phyloP scores from a whole-genome alignment of 2,888 invertebrate species.

The Muschampia plurimacula region DNA sequence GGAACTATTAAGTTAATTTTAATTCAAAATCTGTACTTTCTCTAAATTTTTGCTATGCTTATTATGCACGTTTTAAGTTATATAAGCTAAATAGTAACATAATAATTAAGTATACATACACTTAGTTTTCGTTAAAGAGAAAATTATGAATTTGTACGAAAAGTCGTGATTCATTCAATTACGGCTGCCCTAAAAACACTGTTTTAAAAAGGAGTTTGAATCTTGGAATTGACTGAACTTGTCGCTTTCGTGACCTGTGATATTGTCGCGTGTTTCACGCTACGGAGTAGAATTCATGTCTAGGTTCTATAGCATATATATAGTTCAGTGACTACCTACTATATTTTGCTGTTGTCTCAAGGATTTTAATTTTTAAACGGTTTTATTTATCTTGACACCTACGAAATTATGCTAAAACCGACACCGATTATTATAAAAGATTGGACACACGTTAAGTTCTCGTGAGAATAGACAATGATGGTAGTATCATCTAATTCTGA shows the following conservation, averaged over 20 bases:
- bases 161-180: slow-evolving; percentile 30
- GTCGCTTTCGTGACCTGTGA: slow-evolving; percentile 22
- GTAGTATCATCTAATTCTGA: no score
- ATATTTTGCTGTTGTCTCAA: background rate
- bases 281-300: background rate
- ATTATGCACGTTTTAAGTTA: background rate
- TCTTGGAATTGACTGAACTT: slow-evolving; percentile 27
- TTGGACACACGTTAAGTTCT: no score
- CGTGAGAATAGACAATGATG: no score
- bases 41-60: slow-evolving; percentile 2
- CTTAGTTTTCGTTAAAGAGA: slow-evolving; percentile 7
- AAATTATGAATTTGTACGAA: slow-evolving; percentile 11
- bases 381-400: background rate
- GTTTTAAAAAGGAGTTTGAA: slow-evolving; percentile 23
- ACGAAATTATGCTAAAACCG: no score
- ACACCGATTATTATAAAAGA: no score
- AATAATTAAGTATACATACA: slow-evolving; percentile 17
- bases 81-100: slow-evolving; percentile 14
- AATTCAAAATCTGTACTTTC: slow-evolving; percentile 7
- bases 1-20: slow-evolving; percentile 8
- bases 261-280: slow-evolving; percentile 26
- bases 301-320: background rate
- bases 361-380: slow-evolving; percentile 1
- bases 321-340: background rate
- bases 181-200: slow-evolving; percentile 26